Evolutionary conservation across 2,797 vertebrate species (phyloP).

Genomic region (Phyllotis vaccarum): DNA sequence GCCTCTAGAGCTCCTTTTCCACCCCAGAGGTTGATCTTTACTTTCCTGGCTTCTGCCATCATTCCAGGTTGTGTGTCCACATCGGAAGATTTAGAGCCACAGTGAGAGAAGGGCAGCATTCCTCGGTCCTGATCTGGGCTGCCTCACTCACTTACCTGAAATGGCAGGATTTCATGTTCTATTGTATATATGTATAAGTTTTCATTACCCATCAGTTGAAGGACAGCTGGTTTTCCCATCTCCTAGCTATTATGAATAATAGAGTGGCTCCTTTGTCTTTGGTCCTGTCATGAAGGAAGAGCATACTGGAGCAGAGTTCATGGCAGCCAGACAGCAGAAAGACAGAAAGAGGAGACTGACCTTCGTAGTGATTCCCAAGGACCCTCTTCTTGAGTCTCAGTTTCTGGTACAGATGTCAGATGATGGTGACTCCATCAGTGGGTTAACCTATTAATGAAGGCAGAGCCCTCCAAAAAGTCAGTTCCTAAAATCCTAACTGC

Average conservation of each 20-base stretch:
- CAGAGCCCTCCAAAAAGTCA: not conserved
- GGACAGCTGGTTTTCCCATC: not conserved
- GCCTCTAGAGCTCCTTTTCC: not conserved
- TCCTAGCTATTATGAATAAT: not conserved
- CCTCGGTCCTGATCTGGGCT: no score
- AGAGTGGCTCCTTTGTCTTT: not conserved
- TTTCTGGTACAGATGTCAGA: not conserved
- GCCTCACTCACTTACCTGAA: not conserved
- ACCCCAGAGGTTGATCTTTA: not conserved
- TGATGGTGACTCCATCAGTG: not conserved
- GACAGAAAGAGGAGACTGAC: not conserved
- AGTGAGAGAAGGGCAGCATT: not conserved
- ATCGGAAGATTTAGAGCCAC: not conserved
- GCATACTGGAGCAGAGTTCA: no score
- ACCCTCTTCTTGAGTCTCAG: not conserved
- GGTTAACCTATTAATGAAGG: not conserved
- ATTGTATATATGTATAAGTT: not conserved
- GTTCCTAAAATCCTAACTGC: not conserved
- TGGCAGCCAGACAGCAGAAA: not conserved
- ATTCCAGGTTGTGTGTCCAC: not conserved
- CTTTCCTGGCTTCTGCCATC: not conserved
- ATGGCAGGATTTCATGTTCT: not conserved
- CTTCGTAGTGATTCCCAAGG: not conserved
- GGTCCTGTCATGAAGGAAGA: not conserved
- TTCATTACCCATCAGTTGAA: not conserved